Base-by-base conservation (phyloP, 2,888 invertebrate species). In the Caenorhabditis drosophilae region DNA sequence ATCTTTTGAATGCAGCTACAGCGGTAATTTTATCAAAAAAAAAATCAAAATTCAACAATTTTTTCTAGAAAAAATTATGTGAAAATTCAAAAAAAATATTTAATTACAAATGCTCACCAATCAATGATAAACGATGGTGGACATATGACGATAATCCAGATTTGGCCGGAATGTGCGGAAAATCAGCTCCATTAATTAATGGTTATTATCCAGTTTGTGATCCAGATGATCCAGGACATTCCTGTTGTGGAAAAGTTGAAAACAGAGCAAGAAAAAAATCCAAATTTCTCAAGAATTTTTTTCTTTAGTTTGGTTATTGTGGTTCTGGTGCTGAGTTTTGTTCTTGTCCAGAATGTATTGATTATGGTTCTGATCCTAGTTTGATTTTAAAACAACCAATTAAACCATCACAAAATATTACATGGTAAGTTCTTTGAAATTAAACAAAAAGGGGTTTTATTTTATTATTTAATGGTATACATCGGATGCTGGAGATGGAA, bases 151-250 rank as follows among this genome's bases (percentile, higher is more conserved):
- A 81, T 50, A 48, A 69, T 12, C 60, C 75, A 68, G 71, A 76
- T 9, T n/a, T 78, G 18, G 80, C 80, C 1, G 80, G 80, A 22
- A 77, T 79, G 76, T 83, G 83, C 49, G 83, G 83, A 6, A 63
- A 71, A 23, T 77, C 76, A 1, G 81, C 83, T 1, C 83, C 83
- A 3, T 67, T 83, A 34, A 74, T 74, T 51, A 77, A 83, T 25
- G 83, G 82, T 2, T 79, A 62, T 47, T 83, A 82, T 61, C 79
- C 83, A 1, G 81, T 83, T 15, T 83, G 83, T 51, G 83, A 83
- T 60, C 83, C 83, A 2, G 81, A 80, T 48, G 83, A 84, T 63
- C 80, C 80, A 2, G 81, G 79, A 7, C 79, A 81, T 52, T 69
- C 81, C 36, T 83, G 83, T 63, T 83, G 83, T 47, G 79, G 83